Conservation (phyloP, 2,113 vertebrate species). For the Anolis carolinensis region DNA sequence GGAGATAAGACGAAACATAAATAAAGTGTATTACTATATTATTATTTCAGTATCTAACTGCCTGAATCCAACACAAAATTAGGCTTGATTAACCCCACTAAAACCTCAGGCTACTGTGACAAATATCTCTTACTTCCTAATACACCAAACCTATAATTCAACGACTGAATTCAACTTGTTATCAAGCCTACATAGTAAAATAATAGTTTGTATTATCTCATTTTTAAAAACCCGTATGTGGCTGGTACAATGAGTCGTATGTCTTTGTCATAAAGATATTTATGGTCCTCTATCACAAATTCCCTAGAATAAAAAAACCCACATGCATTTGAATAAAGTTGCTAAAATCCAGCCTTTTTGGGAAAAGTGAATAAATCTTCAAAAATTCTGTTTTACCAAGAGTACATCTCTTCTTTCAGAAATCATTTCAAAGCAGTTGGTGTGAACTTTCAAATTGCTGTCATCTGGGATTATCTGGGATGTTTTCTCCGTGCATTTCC, state of each 20-base stretch:
- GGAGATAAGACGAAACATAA: no score
- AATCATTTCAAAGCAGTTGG: background rate
- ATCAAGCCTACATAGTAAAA: background rate
- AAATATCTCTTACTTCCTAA: no score
- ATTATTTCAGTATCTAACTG: no score
- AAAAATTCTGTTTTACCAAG: background rate
- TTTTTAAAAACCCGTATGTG: background rate
- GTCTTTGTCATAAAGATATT: background rate
- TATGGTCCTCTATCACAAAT: background rate
- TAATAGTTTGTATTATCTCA: background rate
- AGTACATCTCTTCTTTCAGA: background rate
- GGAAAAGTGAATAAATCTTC: background rate
- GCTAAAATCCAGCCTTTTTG: slow-evolving; percentile 10
- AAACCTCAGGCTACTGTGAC: no score
- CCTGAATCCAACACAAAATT: no score
- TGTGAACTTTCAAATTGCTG: background rate
- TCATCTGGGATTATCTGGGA: background rate
- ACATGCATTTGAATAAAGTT: background rate
- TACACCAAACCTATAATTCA: no score
- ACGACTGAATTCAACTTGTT: background rate
- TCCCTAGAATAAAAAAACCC: background rate
- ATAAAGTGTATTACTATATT: no score
- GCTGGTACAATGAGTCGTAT: background rate
- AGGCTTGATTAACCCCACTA: no score
- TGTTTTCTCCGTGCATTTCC: background rate